Percentiles rank a stretch among this genome's conserved stretches.
These are phyloP conservation scores for Eucidaris tribuloides DNA, from an alignment of 35 echinoderm and acorn worm genomes.

Conservation along the genomic window DNA sequence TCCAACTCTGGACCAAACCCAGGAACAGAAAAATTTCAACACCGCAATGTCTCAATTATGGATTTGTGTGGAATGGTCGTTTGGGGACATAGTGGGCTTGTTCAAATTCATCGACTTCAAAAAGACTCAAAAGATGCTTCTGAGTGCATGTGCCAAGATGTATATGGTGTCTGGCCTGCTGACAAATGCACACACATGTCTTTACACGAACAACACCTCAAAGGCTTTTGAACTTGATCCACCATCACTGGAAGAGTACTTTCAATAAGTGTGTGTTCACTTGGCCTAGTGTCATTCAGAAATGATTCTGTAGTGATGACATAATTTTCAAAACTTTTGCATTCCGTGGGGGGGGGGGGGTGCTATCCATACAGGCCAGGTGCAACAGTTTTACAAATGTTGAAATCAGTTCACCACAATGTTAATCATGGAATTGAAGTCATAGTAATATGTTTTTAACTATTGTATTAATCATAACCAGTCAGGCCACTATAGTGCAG, in stretches of 20 bases:
- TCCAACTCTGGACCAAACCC: slow-evolving; percentile 8
- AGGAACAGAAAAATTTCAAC: slow-evolving; percentile 48
- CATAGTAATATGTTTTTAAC: no score
- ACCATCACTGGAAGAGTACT: slow-evolving; percentile 47
- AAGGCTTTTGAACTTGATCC: slow-evolving; percentile 46
- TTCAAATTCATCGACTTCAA: slow-evolving; percentile 71
- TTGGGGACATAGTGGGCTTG: slow-evolving; percentile 63
- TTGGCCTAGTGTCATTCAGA: no score
- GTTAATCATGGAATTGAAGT: no score
- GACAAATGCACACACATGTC: slow-evolving; percentile 71
- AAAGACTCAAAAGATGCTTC: slow-evolving; percentile 56
- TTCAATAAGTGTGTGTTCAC: no score
- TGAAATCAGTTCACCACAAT: no score
- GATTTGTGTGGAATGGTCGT: slow-evolving; percentile 61
- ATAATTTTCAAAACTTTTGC: no score
- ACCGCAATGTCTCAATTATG: slow-evolving; percentile 27
- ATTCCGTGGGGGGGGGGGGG: no score
- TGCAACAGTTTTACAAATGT: no score
- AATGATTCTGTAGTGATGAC: no score
- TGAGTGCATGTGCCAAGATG: slow-evolving; percentile 52
- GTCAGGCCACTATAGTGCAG: no score
- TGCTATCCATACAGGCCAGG: no score
- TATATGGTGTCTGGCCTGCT: slow-evolving; percentile 52
- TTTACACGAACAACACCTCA: slow-evolving; percentile 53
- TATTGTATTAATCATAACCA: no score